phyloP scores from a whole-genome alignment of 2,888 invertebrate species.

The Leptopterna dolabrata region DNA sequence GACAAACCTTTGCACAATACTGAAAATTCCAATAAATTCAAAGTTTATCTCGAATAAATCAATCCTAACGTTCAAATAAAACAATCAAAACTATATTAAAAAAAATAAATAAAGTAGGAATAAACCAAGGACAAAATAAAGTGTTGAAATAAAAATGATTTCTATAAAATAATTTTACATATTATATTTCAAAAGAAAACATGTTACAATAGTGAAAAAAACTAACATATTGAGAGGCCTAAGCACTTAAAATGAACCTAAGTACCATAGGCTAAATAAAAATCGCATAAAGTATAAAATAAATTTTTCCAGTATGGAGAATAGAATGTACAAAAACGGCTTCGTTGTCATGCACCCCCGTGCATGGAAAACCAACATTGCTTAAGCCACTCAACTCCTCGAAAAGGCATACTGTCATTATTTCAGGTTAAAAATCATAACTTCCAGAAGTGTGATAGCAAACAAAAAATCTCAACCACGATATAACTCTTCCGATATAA shows the following conservation, averaged over 20 bases:
- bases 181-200: constrained; percentile 58
- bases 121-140: constrained; percentile 31
- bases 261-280: constrained; percentile 49
- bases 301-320: not conserved
- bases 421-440: not conserved
- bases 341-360: constrained; percentile 40
- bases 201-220: constrained; percentile 53
- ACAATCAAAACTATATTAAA: not conserved
- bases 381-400: constrained; percentile 31
- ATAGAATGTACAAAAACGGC: constrained; percentile 44
- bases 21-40: not conserved
- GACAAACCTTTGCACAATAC: not conserved
- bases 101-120: not conserved
- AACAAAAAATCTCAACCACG: not conserved
- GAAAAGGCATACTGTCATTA: not conserved
- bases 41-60: too few relatives aligned
- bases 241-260: constrained; percentile 51
- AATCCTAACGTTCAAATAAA: not conserved
- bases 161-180: constrained; percentile 59
- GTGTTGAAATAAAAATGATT: constrained; percentile 32
- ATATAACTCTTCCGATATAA: constrained; percentile 13
- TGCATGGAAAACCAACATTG: constrained; percentile 8
- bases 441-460: not conserved
- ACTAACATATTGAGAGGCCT: constrained; percentile 56
- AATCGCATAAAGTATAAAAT: constrained; percentile 4